These are phyloP conservation scores for Euphydryas editha DNA, from an alignment of 2,888 invertebrate species.

Conservation along the genomic window DNA sequence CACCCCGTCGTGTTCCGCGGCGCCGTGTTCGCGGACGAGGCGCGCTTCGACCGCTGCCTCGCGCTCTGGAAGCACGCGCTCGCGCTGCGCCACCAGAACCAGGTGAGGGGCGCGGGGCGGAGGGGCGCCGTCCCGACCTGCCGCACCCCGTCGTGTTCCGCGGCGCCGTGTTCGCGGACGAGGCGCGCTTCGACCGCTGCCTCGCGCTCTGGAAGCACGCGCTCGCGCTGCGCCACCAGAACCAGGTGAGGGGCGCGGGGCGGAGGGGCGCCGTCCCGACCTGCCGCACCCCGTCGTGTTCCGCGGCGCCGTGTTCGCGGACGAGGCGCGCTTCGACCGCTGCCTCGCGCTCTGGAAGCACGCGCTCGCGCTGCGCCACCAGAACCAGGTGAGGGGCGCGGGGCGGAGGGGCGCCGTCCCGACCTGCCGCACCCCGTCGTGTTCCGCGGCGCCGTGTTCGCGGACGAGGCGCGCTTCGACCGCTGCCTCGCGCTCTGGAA, in stretches of 20 bases:
- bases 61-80: neutral
- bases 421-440: too few species aligned
- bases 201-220: slow-evolving; percentile 85
- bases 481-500: slow-evolving; percentile 94
- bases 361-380: neutral
- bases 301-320: neutral
- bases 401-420: too few species aligned
- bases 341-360: neutral
- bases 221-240: slow-evolving; percentile 86
- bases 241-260: slow-evolving; percentile 71
- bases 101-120: slow-evolving; percentile 1
- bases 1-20: too few species aligned
- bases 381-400: neutral
- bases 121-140: too few species aligned
- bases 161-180: too few species aligned
- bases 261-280: neutral
- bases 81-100: slow-evolving; percentile 1
- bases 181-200: slow-evolving; percentile 50
- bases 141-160: too few species aligned
- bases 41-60: slow-evolving; percentile 57
- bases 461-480: slow-evolving; percentile 87
- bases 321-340: too few species aligned
- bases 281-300: neutral
- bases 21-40: too few species aligned
- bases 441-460: too few species aligned